phyloP scores from a whole-genome alignment of 2,113 vertebrate genomes.

The Neodontobutis hainanensis region DNA sequence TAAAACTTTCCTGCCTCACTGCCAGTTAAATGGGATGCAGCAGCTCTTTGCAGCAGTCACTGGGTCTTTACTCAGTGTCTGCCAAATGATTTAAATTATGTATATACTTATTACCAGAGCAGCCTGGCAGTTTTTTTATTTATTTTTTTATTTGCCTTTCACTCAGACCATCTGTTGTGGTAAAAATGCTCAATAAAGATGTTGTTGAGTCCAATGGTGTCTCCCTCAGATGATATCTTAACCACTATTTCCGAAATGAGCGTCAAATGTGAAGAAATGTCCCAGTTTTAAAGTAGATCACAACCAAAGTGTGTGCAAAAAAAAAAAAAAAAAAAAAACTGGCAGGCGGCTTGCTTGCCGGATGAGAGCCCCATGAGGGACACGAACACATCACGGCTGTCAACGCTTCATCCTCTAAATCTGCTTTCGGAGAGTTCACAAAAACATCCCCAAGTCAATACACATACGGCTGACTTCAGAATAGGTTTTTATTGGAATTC shows the following conservation, averaged over 20 bases:
- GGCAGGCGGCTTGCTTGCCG: conserved; percentile 50
- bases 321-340: conserved; percentile 24
- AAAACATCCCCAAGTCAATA: conserved; percentile 34
- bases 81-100: conserved; percentile 17
- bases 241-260: conserved; percentile 34
- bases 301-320: conserved; percentile 33
- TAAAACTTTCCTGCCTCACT: not conserved
- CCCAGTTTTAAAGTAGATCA: conserved; percentile 63
- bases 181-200: conserved; percentile 34
- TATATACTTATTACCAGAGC: conserved; percentile 3
- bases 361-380: conserved; percentile 53
- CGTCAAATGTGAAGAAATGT: conserved; percentile 49
- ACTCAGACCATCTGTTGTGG: conserved; percentile 38
- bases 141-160: not conserved
- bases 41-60: not conserved
- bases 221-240: conserved; percentile 8
- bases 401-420: conserved; percentile 40
- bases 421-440: conserved; percentile 35
- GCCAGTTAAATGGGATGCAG: not conserved
- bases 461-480: conserved; percentile 37
- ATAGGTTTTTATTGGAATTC: conserved; percentile 34
- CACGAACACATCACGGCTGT: conserved; percentile 50
- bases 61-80: not conserved
- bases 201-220: conserved; percentile 26
- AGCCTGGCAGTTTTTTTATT: conserved; percentile 2